Conservation (phyloP, 2,797 vertebrate species). For the Gambelia wislizenii region DNA sequence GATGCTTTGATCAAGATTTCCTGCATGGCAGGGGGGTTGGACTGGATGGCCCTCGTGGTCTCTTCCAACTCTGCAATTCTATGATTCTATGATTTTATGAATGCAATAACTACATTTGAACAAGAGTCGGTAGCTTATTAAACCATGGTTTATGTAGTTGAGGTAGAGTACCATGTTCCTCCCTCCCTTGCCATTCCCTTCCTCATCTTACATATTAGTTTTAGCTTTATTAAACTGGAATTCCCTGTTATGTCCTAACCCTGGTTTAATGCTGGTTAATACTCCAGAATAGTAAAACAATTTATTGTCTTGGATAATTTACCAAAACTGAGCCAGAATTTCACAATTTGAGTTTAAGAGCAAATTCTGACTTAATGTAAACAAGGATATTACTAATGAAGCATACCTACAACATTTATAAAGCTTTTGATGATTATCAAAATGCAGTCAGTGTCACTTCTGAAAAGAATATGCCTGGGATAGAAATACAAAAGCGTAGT, state of each 20-base stretch:
- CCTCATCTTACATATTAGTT: not conserved
- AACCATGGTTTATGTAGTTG: not conserved
- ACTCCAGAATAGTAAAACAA: not conserved
- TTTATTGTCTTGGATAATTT: not conserved
- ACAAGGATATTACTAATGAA: not conserved
- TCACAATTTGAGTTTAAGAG: too few relatives aligned
- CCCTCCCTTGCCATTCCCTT: not conserved
- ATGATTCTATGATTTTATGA: too few relatives aligned
- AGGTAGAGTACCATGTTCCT: not conserved
- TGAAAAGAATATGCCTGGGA: not conserved
- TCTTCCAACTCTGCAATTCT: too few relatives aligned
- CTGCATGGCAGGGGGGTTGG: too few relatives aligned
- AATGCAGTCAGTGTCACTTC: not conserved
- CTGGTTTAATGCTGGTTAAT: not conserved
- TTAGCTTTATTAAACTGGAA: not conserved
- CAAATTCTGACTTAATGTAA: not conserved
- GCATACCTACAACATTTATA: not conserved
- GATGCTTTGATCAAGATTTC: too few relatives aligned
- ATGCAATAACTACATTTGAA: not conserved
- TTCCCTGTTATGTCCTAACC: not conserved
- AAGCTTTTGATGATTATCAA: not conserved
- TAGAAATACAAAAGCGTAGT: not conserved
- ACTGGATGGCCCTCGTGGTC: too few relatives aligned
- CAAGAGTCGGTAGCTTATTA: not conserved
- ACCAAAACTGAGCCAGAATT: not conserved